Evolutionary conservation across 2,888 invertebrate genomes (phyloP), one percentile per base, ranked within the genome.

Genomic region (Atethmia centrago): DNA sequence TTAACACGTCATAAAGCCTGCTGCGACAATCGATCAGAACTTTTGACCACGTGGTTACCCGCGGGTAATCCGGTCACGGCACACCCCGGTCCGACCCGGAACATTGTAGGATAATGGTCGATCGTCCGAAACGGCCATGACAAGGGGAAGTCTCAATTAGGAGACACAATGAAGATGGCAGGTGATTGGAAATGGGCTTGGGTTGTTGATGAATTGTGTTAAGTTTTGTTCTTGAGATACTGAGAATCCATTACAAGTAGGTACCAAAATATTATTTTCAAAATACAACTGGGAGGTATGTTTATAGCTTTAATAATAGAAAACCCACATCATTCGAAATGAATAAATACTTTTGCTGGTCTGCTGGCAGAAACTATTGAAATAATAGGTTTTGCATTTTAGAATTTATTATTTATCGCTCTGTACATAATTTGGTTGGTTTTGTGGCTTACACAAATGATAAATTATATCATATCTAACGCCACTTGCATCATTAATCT

Each of bases 21-120:
- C 31, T 78, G 75, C 84, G 77, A 65, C 69, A 83, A 86, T 85
- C 86, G 86, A 86, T 83, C 75, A 78, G 69, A 12, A 53, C 16
- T 58, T n/a, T 62, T 67, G 74, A 74, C 89, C 88, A 89, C 88
- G 88, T 47, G 75, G 40, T 36, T n/a, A 36, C n/a, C 45, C 31
- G n/a, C 3, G 75, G 68, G 63, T 92, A 89, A 92, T 91, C 90
- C 87, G 89, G 83, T 90, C 90, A 82, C 76, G 86, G 74, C 90
- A 81, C 89, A 72, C 90, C 87, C 81, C 67, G 83, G 84, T 72
- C 78, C 75, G 74, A 76, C 83, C 85, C 79, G 62, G 55, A 55
- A 45, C 42, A 49, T 28, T 62, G 31, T 51, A 58, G 40, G 62
- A 59, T n/a, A 28, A 87, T 87, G 82, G 84, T 84, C 81, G 80